Base-by-base conservation (phyloP, 2,797 vertebrate genomes). In the Forpus xanthops region DNA sequence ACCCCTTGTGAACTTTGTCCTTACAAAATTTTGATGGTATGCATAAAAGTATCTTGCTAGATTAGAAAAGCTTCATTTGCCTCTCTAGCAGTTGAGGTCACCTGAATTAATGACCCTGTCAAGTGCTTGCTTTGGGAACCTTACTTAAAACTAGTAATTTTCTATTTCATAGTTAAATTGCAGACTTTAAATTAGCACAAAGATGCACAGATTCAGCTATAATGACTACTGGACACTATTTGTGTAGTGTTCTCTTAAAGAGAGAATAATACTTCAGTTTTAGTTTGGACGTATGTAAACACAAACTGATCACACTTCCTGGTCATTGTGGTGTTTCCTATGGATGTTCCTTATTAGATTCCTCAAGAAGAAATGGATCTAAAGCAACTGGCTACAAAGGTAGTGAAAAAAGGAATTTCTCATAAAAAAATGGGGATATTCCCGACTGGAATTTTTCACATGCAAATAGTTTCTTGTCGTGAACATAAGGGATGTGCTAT, bases 401-500 rank as follows among this genome's bases (percentile, higher is more conserved):
- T 85, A 94, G 86, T 95, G 91, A 96, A 96, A 62, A 96, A 94
- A 81, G 95, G 96, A n/a, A 90, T 79, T 13, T 90, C 96, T 81
- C 45, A 90, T 8, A 76, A 60, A 55, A 96, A 94, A 2, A 5
- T 8, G 42, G 93, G 95, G 42, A 89, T 41, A 60, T 94, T 97
- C 9, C 97, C 88, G 20, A 52, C 82, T 19, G 82, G 94, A 31
- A 9, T 88, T 39, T 49, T 96, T 44, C 87, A 45, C n/a, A 98
- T 96, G 92, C 98, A 97, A 87, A 58, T 79, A 13, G 95, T 71
- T 41, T 95, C 97, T 16, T 97, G 97, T 44, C 98, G 31, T 70
- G 98, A 98, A 19, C 79, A 93, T 33, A 98, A 98, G 90, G 97
- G 98, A 5, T 72, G 97, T 73, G 96, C 98, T 27, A 99, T 99